A percentile compares a stretch with the other conserved stretches of the same genome.
These are phyloP conservation scores for Apostichopus japonicus DNA, from an alignment of 35 echinoderm and acorn worm species.

Conservation along the genomic window DNA sequence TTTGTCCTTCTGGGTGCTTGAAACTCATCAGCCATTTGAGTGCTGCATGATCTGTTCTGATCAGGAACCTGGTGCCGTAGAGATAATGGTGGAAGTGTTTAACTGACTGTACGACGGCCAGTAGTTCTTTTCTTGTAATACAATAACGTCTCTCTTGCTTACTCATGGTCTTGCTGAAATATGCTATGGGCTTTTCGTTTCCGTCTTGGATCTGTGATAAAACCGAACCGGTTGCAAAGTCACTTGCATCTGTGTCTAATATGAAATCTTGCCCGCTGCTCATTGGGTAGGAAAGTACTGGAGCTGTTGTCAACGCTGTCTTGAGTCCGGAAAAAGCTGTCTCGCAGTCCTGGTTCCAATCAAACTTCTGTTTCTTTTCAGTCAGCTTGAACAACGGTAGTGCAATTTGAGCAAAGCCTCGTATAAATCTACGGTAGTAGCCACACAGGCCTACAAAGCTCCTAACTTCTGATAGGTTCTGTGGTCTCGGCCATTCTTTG, in stretches of 20 bases:
- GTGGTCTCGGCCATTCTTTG: constrained; percentile 20
- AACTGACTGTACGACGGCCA: constrained; percentile 62
- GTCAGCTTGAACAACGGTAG: constrained; percentile 19
- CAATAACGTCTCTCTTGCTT: constrained; percentile 60
- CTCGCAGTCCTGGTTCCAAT: constrained; percentile 36
- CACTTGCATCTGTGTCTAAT: constrained; percentile 69
- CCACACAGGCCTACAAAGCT: constrained; percentile 38
- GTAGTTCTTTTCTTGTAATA: constrained; percentile 63
- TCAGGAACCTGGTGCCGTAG: constrained; percentile 24
- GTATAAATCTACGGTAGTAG: constrained; percentile 67
- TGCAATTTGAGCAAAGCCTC: constrained; percentile 53
- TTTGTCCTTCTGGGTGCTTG: too few relatives aligned
- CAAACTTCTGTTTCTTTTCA: constrained; percentile 33
- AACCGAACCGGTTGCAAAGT: constrained; percentile 52
- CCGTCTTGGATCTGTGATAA: constrained; percentile 67
- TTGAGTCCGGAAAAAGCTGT: constrained; percentile 19
- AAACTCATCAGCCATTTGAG: too few relatives aligned
- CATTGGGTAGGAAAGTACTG: not conserved
- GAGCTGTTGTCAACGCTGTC: constrained; percentile 32
- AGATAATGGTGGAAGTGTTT: constrained; percentile 65
- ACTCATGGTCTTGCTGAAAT: constrained; percentile 54
- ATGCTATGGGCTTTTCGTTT: constrained; percentile 43
- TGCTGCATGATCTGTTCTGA: constrained; percentile 58
- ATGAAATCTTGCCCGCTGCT: not conserved
- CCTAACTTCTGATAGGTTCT: constrained; percentile 16